phyloP scores from a whole-genome alignment of 2,888 invertebrate genomes.

The Aradus depressus region DNA sequence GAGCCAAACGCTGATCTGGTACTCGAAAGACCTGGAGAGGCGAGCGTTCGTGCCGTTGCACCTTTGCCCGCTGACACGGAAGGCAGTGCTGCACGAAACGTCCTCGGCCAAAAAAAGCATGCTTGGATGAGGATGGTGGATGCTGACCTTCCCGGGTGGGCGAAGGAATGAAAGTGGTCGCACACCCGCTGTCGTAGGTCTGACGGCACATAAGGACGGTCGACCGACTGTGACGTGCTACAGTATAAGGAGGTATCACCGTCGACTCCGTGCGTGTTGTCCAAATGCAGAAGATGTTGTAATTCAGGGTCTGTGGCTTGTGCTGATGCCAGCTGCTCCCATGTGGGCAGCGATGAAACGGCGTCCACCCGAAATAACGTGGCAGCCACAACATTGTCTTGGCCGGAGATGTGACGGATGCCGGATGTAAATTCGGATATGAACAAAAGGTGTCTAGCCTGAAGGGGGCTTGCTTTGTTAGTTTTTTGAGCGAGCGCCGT shows the following conservation, averaged over 20 bases:
- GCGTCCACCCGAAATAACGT: neutral
- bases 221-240: slow-evolving; percentile 4
- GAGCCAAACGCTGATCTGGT: slow-evolving; percentile 2
- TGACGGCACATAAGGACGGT: slow-evolving; percentile 10
- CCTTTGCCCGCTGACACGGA: slow-evolving; percentile 36
- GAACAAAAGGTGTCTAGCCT: no score
- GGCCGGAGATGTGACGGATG: slow-evolving; percentile 32
- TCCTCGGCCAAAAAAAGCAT: slow-evolving; percentile 12
- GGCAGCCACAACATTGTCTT: slow-evolving; percentile 3
- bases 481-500: slow-evolving; percentile 14
- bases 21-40: neutral
- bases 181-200: neutral
- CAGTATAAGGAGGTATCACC: no score
- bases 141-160: slow-evolving; percentile 2
- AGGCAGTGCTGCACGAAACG: slow-evolving; percentile 7
- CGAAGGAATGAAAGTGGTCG: slow-evolving; percentile 6
- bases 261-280: no score
- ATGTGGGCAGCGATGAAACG: no score
- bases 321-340: no score
- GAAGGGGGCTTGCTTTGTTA: no score
- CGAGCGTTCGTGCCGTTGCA: slow-evolving; percentile 8
- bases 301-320: no score
- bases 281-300: no score
- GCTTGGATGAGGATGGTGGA: slow-evolving; percentile 3
- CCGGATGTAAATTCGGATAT: slow-evolving; percentile 32